Base-by-base conservation (phyloP, 2,113 vertebrate genomes). In the Megaceryle maxima region DNA sequence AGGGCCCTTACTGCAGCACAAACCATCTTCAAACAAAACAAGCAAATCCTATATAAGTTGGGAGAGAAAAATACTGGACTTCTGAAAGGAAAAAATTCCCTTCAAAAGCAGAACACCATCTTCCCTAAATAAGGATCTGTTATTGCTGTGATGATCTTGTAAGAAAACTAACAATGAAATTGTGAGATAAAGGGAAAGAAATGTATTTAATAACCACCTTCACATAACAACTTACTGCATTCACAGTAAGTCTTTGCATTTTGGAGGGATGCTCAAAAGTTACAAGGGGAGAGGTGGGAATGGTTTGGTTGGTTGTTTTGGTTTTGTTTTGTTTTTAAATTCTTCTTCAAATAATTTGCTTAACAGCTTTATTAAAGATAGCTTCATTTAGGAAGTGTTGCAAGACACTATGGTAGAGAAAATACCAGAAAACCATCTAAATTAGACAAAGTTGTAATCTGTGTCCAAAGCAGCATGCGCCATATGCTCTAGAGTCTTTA, bases 391-490 rank as follows among this genome's bases (percentile, higher is more conserved):
- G 51, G 83, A 80, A 48, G 15, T 60, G 37, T 26, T 75, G 73
- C 43, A 93, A 90, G 88, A 84, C 18, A 63, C 10, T 68, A 5
- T 31, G 29, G 41, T 70, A 88, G 68, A 91, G 94, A 78, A 76
- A 84, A 89, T 75, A 73, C 60, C 88, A 97, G 53, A 92, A 94
- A 95, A 25, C 35, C 26, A 80, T 41, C 74, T 83, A 83, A 84
- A 94, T 84, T 88, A 87, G 68, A 84, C 60, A 67, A 81, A 96
- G 24, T 31, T 64, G 39, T 83, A 87, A 94, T 76, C 43, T 87
- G 33, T 53, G 53, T 96, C 93, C 91, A 96, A 94, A 96, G 83
- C 57, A 94, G 87, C 87, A 84, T 73, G 87, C 35, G 68, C 35
- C 1, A 2, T 78, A 84, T 66, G 62, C 77, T 94, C 74, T 91